phyloP scores from a whole-genome alignment of 2,888 invertebrate genomes.

The Dascillus cervinus region DNA sequence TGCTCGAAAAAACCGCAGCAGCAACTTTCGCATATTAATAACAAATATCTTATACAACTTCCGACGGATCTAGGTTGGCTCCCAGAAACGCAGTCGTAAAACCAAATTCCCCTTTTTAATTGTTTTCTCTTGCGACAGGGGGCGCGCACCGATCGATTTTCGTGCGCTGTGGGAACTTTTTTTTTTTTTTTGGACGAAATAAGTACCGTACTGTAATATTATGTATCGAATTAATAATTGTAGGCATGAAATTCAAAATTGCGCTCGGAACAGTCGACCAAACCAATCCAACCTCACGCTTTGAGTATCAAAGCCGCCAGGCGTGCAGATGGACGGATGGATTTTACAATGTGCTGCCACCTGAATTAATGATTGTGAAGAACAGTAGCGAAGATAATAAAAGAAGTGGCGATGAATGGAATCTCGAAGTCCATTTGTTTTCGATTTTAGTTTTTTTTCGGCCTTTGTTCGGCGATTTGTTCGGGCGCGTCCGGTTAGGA shows the following conservation, averaged over 20 bases:
- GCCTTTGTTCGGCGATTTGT: background rate
- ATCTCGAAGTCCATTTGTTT: slow-evolving; percentile 26
- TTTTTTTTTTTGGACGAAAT: background rate
- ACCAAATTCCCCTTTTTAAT: background rate
- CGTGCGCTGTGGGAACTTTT: background rate
- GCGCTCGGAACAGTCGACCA: slow-evolving; percentile 29
- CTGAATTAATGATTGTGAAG: slow-evolving; percentile 32
- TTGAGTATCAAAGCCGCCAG: no score
- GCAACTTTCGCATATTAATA: no score
- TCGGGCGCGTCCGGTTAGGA: no score
- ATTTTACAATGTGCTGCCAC: slow-evolving; percentile 26
- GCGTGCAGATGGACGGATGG: slow-evolving; percentile 19
- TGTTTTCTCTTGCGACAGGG: background rate
- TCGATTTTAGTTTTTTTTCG: slow-evolving; percentile 11
- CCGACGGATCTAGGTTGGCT: no score
- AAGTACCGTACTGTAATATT: slow-evolving; percentile 20
- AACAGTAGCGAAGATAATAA: slow-evolving; percentile 34
- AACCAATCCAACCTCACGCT: no score
- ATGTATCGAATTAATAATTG: slow-evolving; percentile 42
- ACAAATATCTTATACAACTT: no score
- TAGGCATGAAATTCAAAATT: slow-evolving; percentile 42
- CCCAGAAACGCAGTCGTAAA: background rate
- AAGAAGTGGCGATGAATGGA: slow-evolving; percentile 25
- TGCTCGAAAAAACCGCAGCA: no score
- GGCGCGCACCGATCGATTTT: background rate